A percentile compares a stretch with the other conserved stretches of the same genome.
Evolutionary conservation across 2,888 invertebrate genomes (phyloP).

Genomic region (Caenorhabditis panamensis): DNA sequence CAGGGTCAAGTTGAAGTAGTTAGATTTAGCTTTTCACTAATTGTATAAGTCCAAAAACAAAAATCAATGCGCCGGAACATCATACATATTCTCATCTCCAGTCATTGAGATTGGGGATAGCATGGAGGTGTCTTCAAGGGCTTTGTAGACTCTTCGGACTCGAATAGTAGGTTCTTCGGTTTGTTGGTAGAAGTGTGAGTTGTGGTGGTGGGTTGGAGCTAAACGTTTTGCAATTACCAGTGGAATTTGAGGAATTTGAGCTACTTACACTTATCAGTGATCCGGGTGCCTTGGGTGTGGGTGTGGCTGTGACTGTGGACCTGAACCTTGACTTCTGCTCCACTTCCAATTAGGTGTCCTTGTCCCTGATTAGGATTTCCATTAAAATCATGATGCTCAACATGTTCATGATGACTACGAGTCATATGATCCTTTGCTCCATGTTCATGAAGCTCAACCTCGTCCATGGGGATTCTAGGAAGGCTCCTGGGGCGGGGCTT

Average conservation of each 20-base stretch:
- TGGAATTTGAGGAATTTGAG: no score
- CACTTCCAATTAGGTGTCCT: slow-evolving; percentile 17
- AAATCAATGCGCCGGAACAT: slow-evolving; percentile 21
- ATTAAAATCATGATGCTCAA: background rate
- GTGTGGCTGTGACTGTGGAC: no score
- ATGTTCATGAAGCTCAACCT: slow-evolving; percentile 55
- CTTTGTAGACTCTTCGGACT: slow-evolving; percentile 50
- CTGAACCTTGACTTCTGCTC: slow-evolving; percentile 8
- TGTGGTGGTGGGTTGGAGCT: slow-evolving; percentile 24
- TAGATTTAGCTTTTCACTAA: no score
- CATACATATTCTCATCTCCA: slow-evolving; percentile 35
- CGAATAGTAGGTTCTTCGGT: slow-evolving; percentile 34
- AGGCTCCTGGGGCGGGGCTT: slow-evolving; percentile 39
- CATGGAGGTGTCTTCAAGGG: slow-evolving; percentile 51
- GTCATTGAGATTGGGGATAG: slow-evolving; percentile 42
- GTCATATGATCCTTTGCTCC: slow-evolving; percentile 46
- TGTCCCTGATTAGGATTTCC: background rate
- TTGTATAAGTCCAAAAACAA: no score
- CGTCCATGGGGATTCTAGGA: slow-evolving; percentile 57
- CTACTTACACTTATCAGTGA: no score
- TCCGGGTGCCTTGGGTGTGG: no score
- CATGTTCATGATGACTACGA: slow-evolving; percentile 29
- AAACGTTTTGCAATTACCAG: slow-evolving; percentile 1
- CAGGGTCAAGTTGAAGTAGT: no score
- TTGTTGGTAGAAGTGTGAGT: slow-evolving; percentile 33